A percentile compares a stretch with the other conserved stretches of the same genome.
These are phyloP conservation scores for Cryptoprocta ferox DNA, from an alignment of 2,797 vertebrate genomes.

Conservation along the genomic window DNA sequence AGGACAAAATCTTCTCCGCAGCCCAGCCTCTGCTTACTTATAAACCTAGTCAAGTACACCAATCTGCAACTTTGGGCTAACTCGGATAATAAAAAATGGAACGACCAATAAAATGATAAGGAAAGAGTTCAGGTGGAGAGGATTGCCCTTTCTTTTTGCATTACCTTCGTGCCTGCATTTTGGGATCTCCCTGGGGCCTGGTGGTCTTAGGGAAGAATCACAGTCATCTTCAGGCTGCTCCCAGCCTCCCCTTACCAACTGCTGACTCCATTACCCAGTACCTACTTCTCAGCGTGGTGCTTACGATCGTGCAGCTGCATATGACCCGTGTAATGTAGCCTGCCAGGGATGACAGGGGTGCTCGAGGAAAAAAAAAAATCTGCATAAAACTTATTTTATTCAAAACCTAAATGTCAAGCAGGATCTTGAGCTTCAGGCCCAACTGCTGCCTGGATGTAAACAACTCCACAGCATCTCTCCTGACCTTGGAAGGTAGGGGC, in stretches of 20 bases:
- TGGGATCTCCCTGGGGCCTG: conserved; percentile 59
- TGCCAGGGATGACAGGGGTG: conserved; percentile 54
- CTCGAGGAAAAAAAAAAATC: conserved; percentile 55
- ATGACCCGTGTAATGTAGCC: conserved; percentile 59
- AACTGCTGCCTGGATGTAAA: background rate
- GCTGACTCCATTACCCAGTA: conserved; percentile 70
- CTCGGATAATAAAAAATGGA: conserved; percentile 63
- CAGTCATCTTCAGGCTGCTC: conserved; percentile 62
- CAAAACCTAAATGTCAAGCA: conserved; percentile 64
- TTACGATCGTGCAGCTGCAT: conserved; percentile 66
- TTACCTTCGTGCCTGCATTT: background rate
- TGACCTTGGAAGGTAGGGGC: background rate
- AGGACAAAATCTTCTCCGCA: background rate
- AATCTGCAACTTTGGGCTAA: conserved; percentile 32
- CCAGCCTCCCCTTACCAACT: conserved; percentile 49
- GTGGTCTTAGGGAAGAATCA: conserved; percentile 56
- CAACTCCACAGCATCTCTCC: background rate
- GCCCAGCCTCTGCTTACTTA: conserved; percentile 57
- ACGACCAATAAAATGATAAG: conserved; percentile 54
- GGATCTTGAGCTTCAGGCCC: background rate
- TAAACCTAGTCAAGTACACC: background rate
- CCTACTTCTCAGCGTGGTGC: conserved; percentile 65
- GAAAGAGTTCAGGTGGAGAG: background rate
- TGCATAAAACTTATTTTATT: conserved; percentile 78
- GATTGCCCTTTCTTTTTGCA: conserved; percentile 51